Base-by-base conservation (phyloP, 1,140 invertebrate species). In the Aethina tumida region DNA sequence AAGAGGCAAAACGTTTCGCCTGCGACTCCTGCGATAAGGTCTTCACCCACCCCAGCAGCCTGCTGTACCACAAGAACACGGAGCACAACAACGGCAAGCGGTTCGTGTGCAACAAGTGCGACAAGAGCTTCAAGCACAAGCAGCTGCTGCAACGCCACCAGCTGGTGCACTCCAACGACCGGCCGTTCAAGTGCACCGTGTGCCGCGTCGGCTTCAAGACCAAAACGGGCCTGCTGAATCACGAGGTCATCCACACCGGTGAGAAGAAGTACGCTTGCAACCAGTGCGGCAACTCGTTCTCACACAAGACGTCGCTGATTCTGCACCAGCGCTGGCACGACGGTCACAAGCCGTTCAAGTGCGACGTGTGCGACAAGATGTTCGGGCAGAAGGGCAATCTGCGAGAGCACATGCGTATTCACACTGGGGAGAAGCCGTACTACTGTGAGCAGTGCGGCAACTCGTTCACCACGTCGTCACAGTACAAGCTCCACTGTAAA, bases 201-300 rank as follows among this genome's bases (percentile, higher is more conserved):
- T 83, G 81, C 50, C 64, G 66, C 30, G 67, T 73, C 2, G 67
- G 66, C 28, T 85, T 85, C 56, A 81, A 82, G 56, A 79, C 79
- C 0, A 76, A 77, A 43, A 69, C 79, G 0, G 81, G 80, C 57
- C 55, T 84, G 14, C 50, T 77, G 6, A 81, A 79, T 60, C 81
- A 84, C 58, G 50, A 73, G 42, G 63, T 70, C 4, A 73, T 75
- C 2, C 81, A 84, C 47, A 73, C 73, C 0, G 78, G 77, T 3
- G 73, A 81, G 32, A 83, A 81, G 52, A 78, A 74, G 52, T 84
- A 78, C 58, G 65, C 69, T 13, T 88, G 85, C 51, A 72, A 78
- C 39, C 70, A 83, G 31, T 91, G 86, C 59, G 76, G 75, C 6
- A 82, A 86, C 49, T 71, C 67, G 35, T 84, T 83, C 58, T 69